These are phyloP conservation scores for Steinernema carpocapsae DNA, from an alignment of 2,888 invertebrate species.

Conservation along the genomic window DNA sequence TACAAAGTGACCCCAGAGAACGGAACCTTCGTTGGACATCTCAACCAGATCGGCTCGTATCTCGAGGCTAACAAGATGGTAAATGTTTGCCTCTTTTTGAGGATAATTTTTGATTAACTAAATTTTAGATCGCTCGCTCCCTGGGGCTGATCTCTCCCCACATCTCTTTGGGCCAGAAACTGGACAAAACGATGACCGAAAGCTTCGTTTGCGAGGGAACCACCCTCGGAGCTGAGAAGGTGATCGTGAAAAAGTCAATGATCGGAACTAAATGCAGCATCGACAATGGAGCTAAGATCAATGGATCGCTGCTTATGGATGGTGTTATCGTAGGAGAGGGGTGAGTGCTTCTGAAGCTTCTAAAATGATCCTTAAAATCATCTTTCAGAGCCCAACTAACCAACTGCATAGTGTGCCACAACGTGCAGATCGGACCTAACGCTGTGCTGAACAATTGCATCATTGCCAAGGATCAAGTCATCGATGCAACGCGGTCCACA, in stretches of 20 bases:
- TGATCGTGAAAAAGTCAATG: slow-evolving; percentile 49
- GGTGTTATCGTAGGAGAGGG: slow-evolving; percentile 54
- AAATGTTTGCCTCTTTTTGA: too few relatives aligned
- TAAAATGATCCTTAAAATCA: too few relatives aligned
- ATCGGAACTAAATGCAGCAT: slow-evolving; percentile 52
- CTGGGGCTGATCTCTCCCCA: slow-evolving; percentile 41
- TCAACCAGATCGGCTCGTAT: slow-evolving; percentile 60
- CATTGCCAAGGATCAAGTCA: slow-evolving; percentile 64
- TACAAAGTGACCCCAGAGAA: slow-evolving; percentile 54
- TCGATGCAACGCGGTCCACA: slow-evolving; percentile 57
- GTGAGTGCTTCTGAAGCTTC: too few relatives aligned
- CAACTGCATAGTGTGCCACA: slow-evolving; percentile 56
- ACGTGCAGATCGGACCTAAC: slow-evolving; percentile 54
- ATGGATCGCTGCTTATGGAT: slow-evolving; percentile 56
- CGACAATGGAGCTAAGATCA: slow-evolving; percentile 52
- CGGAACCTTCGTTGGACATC: slow-evolving; percentile 54
- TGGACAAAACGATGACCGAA: slow-evolving; percentile 45
- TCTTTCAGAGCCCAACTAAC: slow-evolving; percentile 53
- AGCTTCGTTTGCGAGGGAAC: slow-evolving; percentile 44
- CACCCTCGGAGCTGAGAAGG: slow-evolving; percentile 41
- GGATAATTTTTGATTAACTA: neutral
- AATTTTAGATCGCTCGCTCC: neutral
- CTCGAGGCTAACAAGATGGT: slow-evolving; percentile 64
- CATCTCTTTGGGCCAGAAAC: slow-evolving; percentile 39
- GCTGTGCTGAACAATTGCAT: slow-evolving; percentile 58